phyloP scores from a whole-genome alignment of 2,797 vertebrate genomes.

The Buphagus erythrorhynchus region DNA sequence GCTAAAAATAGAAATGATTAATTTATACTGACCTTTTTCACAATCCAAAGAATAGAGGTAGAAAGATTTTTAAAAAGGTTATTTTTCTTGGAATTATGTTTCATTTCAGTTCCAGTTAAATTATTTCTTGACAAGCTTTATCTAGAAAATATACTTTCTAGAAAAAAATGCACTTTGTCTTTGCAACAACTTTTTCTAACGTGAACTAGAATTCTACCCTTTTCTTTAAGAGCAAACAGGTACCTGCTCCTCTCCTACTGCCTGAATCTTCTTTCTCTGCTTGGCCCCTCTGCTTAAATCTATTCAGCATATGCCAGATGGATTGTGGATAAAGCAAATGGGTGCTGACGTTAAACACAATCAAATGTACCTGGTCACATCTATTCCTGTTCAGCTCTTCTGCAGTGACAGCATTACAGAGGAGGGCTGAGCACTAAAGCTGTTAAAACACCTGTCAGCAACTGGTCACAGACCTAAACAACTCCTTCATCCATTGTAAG shows the following conservation, averaged over 20 bases:
- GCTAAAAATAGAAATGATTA: neutral
- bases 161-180: neutral
- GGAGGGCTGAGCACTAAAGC: conserved; percentile 28
- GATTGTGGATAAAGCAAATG: conserved; percentile 40
- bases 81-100: conserved; percentile 74
- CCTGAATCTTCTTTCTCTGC: conserved; percentile 2
- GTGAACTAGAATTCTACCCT: neutral
- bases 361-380: neutral
- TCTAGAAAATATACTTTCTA: neutral
- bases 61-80: conserved; percentile 74
- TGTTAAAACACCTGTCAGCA: conserved; percentile 49
- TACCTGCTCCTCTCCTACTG: neutral
- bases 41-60: conserved; percentile 73
- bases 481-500: neutral
- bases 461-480: neutral
- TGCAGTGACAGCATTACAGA: conserved; percentile 42
- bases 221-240: neutral
- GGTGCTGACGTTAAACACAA: conserved; percentile 12
- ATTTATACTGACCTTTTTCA: conserved; percentile 75
- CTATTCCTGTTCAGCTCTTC: conserved; percentile 1
- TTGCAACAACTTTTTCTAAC: neutral
- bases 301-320: neutral
- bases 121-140: neutral
- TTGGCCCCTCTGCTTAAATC: neutral
- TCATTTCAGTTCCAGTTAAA: conserved; percentile 11